Evolutionary conservation across 2,113 vertebrate species (phyloP), one percentile per base, ranked within the genome.

Genomic region (Pangasianodon gigas): DNA sequence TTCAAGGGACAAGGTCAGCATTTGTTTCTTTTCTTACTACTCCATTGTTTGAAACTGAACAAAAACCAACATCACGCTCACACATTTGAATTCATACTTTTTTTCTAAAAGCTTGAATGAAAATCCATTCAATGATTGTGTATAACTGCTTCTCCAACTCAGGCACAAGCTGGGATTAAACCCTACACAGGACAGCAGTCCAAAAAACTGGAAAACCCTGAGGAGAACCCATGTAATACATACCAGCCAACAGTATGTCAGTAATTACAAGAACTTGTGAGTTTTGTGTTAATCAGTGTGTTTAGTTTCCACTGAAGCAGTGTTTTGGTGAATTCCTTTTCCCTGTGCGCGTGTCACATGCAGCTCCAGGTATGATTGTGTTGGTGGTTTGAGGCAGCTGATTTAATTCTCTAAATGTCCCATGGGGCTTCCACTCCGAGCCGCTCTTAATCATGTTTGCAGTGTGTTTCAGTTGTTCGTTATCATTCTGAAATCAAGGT

Each of bases 401-500:
- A 84, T 62, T 84, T 84, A 84, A 84, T 84, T 84, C 82, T 29
- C 37, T 26, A 29, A 62, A 84, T 8, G 37, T 84, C 82, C 41
- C 58, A 29, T 29, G 58, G 56, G 82, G 82, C 56, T 84, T 62
- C 58, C 37, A 60, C 56, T 84, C 82, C 5, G 54, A 84, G 32
- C 19, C 48, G 37, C 82, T 84, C 13, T 84, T 84, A 84, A 84
- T 62, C 82, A 84, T 26, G 82, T 84, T 84, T 62, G 56, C 24
- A 46, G 52, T 84, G 82, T 62, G 58, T 62, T 84, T 84, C 58
- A 44, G 54, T 84, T 44, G 56, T 62, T 44, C 2, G 24, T 84
- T 62, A 84, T 84, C 58, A 62, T 44, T 84, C 82, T 37, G 24
- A 62, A 84, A 84, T 84, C 82, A 58, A 60, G 54, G 37, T 60